Conservation (phyloP, 2,113 vertebrate genomes). For the Xiphias gladius region DNA sequence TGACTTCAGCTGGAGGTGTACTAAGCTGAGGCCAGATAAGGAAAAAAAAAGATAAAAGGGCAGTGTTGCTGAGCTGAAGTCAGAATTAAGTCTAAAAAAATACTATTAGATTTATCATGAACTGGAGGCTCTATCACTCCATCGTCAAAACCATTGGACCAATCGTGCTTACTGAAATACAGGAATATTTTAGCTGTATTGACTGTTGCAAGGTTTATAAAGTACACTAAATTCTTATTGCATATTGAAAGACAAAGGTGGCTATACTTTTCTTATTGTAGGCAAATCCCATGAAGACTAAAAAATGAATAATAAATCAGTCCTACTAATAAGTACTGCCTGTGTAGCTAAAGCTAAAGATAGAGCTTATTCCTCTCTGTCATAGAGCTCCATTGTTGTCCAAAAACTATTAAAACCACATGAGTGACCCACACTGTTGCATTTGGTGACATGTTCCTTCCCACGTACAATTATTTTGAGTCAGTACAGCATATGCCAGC, state of each 20-base stretch:
- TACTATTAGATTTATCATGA: slow-evolving; percentile 46
- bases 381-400: not conserved
- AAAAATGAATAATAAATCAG: not conserved
- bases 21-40: slow-evolving; percentile 56
- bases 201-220: slow-evolving; percentile 9
- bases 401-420: not conserved
- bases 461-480: not conserved
- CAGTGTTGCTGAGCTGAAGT: slow-evolving; percentile 44
- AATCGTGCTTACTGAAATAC: slow-evolving; percentile 34
- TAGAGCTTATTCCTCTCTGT: not conserved
- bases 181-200: slow-evolving; percentile 24
- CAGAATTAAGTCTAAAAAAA: slow-evolving; percentile 32
- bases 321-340: not conserved
- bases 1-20: slow-evolving; percentile 64
- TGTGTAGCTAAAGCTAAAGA: not conserved
- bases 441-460: not conserved
- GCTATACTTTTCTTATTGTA: not conserved
- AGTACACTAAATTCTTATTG: not conserved
- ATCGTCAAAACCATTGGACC: slow-evolving; percentile 27
- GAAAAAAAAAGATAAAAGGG: slow-evolving; percentile 49
- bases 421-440: not conserved
- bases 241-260: not conserved
- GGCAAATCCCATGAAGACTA: slow-evolving; percentile 4
- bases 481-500: not conserved
- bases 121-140: slow-evolving; percentile 37